phyloP scores from a whole-genome alignment of 2,797 vertebrate genomes.

The Hafferia zeledoni region DNA sequence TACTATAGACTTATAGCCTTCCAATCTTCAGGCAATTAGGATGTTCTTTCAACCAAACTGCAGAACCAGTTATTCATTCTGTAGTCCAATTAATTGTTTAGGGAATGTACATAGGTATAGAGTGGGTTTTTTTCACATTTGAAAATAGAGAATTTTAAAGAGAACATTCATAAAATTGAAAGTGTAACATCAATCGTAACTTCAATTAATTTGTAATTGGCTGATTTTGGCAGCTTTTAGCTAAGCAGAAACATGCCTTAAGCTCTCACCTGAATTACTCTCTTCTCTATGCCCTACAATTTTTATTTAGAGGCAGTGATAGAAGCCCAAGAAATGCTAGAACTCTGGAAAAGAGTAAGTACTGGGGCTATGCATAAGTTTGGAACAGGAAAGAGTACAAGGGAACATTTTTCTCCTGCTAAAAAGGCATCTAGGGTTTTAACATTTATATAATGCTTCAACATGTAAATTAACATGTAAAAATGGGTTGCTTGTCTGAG shows the following conservation, averaged over 20 bases:
- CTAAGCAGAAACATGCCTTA: background rate
- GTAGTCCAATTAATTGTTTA: background rate
- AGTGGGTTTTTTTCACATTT: accelerated
- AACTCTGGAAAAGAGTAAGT: background rate
- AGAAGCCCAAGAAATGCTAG: background rate
- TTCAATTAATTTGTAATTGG: background rate
- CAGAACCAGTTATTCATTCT: background rate
- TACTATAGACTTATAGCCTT: background rate
- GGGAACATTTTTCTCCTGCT: background rate
- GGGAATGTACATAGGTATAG: background rate
- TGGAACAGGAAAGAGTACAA: background rate
- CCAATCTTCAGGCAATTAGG: background rate
- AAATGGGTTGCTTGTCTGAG: background rate
- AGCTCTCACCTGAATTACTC: background rate
- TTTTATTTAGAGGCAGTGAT: background rate
- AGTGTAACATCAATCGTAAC: background rate
- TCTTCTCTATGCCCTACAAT: background rate
- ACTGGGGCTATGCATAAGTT: background rate
- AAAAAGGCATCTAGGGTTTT: background rate
- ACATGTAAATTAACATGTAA: conserved; percentile 3
- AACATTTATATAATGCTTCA: conserved; percentile 19
- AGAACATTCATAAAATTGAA: background rate
- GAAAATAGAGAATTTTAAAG: background rate
- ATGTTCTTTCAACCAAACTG: background rate
- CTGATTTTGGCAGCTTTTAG: background rate